phyloP scores from a whole-genome alignment of 1,140 invertebrate species.

The Alviniconcha marisindica region DNA sequence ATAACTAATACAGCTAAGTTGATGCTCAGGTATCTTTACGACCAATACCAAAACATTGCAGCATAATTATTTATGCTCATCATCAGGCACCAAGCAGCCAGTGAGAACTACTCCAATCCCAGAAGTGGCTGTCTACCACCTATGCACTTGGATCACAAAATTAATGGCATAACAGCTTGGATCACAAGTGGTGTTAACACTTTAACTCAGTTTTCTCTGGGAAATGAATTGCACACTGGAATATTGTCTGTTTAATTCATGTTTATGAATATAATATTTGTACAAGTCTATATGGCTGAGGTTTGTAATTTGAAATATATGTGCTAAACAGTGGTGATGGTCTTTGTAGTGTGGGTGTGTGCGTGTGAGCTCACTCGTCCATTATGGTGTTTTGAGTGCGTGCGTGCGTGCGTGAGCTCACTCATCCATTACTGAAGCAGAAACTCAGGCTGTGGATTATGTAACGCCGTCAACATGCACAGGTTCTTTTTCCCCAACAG shows the following conservation, averaged over 20 bases:
- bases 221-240: not conserved
- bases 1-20: too few relatives aligned
- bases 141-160: constrained; percentile 27
- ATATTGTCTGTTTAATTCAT: not conserved
- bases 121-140: constrained; percentile 18
- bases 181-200: constrained; percentile 1
- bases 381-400: too few relatives aligned
- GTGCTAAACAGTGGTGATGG: too few relatives aligned
- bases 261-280: not conserved
- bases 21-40: constrained; percentile 9
- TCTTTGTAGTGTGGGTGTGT: too few relatives aligned
- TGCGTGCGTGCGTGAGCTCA: too few relatives aligned
- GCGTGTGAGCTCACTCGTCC: too few relatives aligned
- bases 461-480: too few relatives aligned
- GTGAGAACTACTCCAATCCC: not conserved
- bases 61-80: not conserved
- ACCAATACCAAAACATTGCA: constrained; percentile 8
- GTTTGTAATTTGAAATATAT: too few relatives aligned
- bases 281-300: not conserved
- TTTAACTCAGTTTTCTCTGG: not conserved
- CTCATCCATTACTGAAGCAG: too few relatives aligned
- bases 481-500: too few relatives aligned
- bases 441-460: too few relatives aligned
- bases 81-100: not conserved
- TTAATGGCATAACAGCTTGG: constrained; percentile 26